These are phyloP conservation scores for Gorsachius magnificus DNA, from an alignment of 2,797 vertebrate genomes.

Conservation along the genomic window DNA sequence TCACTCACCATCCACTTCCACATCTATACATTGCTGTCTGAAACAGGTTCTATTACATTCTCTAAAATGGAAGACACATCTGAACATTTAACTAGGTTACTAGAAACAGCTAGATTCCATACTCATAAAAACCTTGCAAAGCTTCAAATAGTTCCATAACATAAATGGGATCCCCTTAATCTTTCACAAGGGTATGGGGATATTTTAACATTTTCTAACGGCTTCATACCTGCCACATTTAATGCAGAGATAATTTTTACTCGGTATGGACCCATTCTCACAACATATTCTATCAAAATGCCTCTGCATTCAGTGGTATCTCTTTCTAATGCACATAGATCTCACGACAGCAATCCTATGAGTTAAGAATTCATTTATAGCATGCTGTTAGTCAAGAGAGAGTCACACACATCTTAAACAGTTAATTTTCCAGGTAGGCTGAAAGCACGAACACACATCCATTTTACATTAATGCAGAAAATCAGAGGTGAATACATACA, in stretches of 20 bases:
- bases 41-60: not conserved
- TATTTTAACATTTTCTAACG: not conserved
- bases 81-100: not conserved
- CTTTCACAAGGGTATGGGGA: not conserved
- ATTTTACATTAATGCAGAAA: not conserved
- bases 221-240: not conserved
- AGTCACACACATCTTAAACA: not conserved
- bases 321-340: not conserved
- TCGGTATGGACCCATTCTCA: not conserved
- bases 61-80: not conserved
- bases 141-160: not conserved
- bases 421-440: not conserved
- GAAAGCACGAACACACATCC: not conserved
- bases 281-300: not conserved
- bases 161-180: not conserved
- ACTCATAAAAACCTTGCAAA: not conserved
- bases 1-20: not conserved
- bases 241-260: not conserved
- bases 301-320: not conserved
- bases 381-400: not conserved
- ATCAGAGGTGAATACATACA: not conserved
- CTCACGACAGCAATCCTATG: not conserved
- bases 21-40: not conserved
- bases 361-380: not conserved
- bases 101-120: not conserved